Evolutionary conservation across 1,140 invertebrate genomes (phyloP).

Genomic region (Hetaerina americana): DNA sequence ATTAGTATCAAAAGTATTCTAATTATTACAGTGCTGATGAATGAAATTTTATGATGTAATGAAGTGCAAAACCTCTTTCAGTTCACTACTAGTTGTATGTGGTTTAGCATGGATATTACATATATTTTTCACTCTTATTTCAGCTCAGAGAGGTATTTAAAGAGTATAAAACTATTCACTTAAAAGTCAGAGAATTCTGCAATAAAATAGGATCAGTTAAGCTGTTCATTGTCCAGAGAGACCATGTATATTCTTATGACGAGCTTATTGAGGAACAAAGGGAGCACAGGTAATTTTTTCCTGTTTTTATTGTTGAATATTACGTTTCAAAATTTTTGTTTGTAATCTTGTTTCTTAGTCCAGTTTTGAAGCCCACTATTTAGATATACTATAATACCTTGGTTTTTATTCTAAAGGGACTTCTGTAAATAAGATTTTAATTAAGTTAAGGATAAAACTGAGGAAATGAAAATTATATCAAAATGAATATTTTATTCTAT

Average conservation of each 20-base stretch:
- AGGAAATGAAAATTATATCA: too few species aligned
- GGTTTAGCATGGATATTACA: slow-evolving; percentile 12
- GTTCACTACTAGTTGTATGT: slow-evolving; percentile 1
- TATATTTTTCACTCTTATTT: slow-evolving; percentile 23
- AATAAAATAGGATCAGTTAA: slow-evolving; percentile 60
- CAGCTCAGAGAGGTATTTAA: slow-evolving; percentile 56
- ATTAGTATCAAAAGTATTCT: slow-evolving; percentile 8
- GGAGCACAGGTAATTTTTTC: not conserved
- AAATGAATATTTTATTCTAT: too few species aligned
- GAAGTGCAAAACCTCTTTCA: slow-evolving; percentile 18
- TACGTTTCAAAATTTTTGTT: not conserved
- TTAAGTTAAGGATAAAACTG: too few species aligned
- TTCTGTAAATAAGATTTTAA: slow-evolving; percentile 1
- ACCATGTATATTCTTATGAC: not conserved
- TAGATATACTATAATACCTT: not conserved
- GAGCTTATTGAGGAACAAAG: not conserved
- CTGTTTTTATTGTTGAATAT: not conserved
- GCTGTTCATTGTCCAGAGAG: slow-evolving; percentile 42
- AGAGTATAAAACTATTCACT: slow-evolving; percentile 65
- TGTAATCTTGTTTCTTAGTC: not conserved
- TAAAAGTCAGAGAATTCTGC: slow-evolving; percentile 56
- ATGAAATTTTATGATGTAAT: not conserved
- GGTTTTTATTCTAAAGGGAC: slow-evolving; percentile 20
- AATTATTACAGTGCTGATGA: not conserved
- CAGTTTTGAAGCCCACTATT: not conserved